Base-by-base conservation (phyloP, 1,140 invertebrate species). In the Hirudo medicinalis region DNA sequence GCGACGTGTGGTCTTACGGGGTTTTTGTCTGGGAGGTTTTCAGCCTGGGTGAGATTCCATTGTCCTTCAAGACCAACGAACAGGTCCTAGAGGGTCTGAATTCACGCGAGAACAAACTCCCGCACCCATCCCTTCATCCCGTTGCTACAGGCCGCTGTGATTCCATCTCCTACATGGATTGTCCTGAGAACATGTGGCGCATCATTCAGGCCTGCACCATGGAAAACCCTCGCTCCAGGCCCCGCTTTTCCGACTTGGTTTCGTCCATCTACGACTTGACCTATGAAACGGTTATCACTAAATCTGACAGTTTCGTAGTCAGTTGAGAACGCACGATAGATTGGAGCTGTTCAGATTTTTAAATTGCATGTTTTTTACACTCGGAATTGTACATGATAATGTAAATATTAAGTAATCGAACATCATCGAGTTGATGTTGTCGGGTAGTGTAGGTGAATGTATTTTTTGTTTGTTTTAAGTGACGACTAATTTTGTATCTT, bases 21-120 rank as follows among this genome's bases (percentile, higher is more conserved):
- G 77, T 80, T 40, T 80, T 80, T 70, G 69, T 80, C 63, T 82
- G 79, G 79, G 81, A 82, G 72, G 78, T 82, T 20, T 78, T 81
- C 72, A 77, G 78, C 67, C 73, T 78, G 53, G 80, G 76, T 22
- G 79, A 82, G 27, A 54, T 80, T 57, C 81, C 81, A 0, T 78
- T 80, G 71, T 73, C 76, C 36, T 74, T 76, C 32, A 74, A 75
- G 54, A 76, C 76, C 36, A 77, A 82, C 70, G 80, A 82, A 29
- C 79, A 87, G 69, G 84, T 88, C 53, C 81, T 92, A 9, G 88
- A 89, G 25, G 69, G 69, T 27, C 53, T 70, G 13, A 70, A 70
- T 36, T 70, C 69, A 19, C 32, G 49, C 22, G 69, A 70, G 69
- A 70, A 70, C 53, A 36, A 49, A 43, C 69, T 70, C 22, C 40